Evolutionary conservation across 2,113 vertebrate genomes (phyloP), one percentile per base, ranked within the genome.

Genomic region (Oreocharis arfaki): DNA sequence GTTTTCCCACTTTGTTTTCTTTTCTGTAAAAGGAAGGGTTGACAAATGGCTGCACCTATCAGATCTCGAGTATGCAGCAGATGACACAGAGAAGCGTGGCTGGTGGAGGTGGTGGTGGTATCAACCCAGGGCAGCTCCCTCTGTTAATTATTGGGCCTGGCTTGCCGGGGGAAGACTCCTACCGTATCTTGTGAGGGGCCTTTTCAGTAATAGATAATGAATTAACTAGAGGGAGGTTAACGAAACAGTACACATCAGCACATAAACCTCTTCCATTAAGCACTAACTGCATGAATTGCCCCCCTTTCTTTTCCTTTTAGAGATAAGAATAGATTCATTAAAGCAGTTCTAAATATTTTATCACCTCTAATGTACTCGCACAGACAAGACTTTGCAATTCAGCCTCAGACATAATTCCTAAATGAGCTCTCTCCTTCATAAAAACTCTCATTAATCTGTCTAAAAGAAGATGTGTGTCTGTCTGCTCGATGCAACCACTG

Each of bases 291-390:
- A 35, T 92, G 84, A 90, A 94, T 68, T 96, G 22, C 71, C 35
- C 41, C 33, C 16, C 30, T 33, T 35, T 80, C 71, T 42, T 87
- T 80, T 91, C 87, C 61, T 49, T 92, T 80, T 70, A 37, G 64
- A 77, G 83, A 95, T 90, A 95, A 89, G 74, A 87, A 92, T 91
- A 83, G 82, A 92, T 87, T 93, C 61, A 88, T 96, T 95, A 96
- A 91, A 94, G 84, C 61, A 93, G 93, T 92, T 92, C 65, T 93
- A 90, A 97, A 96, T 97, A 95, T 95, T 96, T 97, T 86, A 91
- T 93, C 88, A 84, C 46, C 46, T 88, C 93, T 94, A 96, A 92
- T 94, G 90, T 91, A 95, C 46, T 96, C 1, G 0, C 44, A 16
- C 37, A 91, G 89, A 53, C 63, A 81, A 91, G 81, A 56, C 53